These are phyloP conservation scores for Dinothrombium tinctorium DNA, from an alignment of 1,140 invertebrate species.

Conservation along the genomic window DNA sequence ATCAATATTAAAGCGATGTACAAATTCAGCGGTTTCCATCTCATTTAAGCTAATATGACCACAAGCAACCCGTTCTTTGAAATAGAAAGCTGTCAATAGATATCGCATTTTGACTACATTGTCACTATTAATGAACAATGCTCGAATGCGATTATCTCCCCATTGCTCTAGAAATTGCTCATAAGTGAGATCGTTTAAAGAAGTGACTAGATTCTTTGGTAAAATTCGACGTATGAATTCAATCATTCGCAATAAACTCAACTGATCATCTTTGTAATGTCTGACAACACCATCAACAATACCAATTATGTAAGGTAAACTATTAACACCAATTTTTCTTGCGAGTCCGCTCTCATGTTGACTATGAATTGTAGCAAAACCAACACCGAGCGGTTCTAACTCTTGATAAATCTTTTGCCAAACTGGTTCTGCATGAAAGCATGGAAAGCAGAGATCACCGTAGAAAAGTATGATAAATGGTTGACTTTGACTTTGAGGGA, in stretches of 20 bases:
- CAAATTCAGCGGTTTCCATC: constrained; percentile 8
- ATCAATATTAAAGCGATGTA: constrained; percentile 36
- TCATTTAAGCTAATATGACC: constrained; percentile 33
- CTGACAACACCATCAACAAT: constrained; percentile 51
- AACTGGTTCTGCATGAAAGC: constrained; percentile 51
- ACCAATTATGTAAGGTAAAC: constrained; percentile 51
- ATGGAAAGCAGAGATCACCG: constrained; percentile 76
- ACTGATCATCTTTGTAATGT: constrained; percentile 48
- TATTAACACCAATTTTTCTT: constrained; percentile 43
- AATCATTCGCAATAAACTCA: constrained; percentile 49
- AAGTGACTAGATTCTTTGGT: constrained; percentile 46
- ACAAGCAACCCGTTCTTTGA: constrained; percentile 58
- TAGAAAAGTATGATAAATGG: constrained; percentile 69
- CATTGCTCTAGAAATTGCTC: constrained; percentile 60
- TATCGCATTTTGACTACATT: constrained; percentile 52
- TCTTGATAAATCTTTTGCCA: constrained; percentile 49
- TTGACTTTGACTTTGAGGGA: constrained; percentile 50
- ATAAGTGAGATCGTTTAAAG: constrained; percentile 42
- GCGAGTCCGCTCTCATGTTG: constrained; percentile 47
- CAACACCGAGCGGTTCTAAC: constrained; percentile 39
- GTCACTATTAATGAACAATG: constrained; percentile 57
- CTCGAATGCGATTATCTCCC: constrained; percentile 69
- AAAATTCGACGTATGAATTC: constrained; percentile 63
- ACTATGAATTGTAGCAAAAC: constrained; percentile 49
- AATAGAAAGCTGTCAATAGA: constrained; percentile 61